Evolutionary conservation across 2,797 vertebrate species (phyloP).

Genomic region (Anas acuta): DNA sequence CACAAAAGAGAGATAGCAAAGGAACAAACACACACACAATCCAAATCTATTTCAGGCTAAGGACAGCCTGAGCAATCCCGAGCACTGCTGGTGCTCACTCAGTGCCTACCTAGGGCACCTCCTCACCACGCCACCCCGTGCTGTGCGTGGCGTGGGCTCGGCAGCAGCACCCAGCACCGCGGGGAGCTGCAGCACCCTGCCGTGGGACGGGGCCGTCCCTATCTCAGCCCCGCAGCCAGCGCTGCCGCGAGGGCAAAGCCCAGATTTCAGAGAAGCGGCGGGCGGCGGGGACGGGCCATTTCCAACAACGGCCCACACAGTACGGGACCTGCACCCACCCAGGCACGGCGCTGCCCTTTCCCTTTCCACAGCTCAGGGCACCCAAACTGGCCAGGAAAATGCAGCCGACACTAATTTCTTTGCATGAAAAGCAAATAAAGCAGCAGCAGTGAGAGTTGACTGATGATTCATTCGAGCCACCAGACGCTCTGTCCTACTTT

Average conservation of each 20-base stretch:
- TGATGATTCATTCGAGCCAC: not conserved
- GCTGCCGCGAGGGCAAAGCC: not conserved
- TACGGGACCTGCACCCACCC: fast-evolving
- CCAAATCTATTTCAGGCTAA: not conserved
- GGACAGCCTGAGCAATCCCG: not conserved
- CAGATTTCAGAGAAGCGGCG: not conserved
- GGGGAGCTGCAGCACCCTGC: not conserved
- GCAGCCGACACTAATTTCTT: not conserved
- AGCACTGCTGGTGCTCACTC: not conserved
- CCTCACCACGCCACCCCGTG: fast-evolving
- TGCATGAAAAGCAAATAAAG: not conserved
- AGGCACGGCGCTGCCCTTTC: not conserved
- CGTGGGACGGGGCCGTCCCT: fast-evolving
- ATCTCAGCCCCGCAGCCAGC: not conserved
- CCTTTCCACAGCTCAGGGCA: not conserved
- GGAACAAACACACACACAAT: not conserved
- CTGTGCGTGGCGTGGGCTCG: fast-evolving
- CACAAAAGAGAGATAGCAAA: not conserved
- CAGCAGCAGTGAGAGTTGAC: not conserved
- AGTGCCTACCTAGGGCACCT: not conserved
- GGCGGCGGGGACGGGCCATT: not conserved
- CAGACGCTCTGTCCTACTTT: not conserved
- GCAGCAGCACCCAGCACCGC: too few species aligned
- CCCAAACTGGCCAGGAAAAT: not conserved
- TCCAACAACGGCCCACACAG: too few species aligned